Percentiles rank a stretch among this genome's conserved stretches.
phyloP scores from a whole-genome alignment of 2,888 invertebrate genomes.

The Ditula angustiorana region DNA sequence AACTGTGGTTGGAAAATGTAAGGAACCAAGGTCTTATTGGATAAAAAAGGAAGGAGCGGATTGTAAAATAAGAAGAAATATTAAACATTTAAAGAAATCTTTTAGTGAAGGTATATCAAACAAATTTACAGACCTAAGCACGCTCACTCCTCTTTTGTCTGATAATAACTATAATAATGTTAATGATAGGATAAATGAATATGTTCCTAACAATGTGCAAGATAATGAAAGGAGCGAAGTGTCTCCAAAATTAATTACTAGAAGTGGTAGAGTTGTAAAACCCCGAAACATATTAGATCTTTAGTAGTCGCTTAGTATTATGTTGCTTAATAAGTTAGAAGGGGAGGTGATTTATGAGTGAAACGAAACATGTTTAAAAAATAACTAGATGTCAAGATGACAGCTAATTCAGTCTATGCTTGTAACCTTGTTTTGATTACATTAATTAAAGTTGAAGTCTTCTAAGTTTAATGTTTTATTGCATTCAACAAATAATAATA shows the following conservation, averaged over 20 bases:
- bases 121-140: too few species aligned
- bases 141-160: not conserved
- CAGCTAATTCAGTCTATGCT: too few species aligned
- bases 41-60: slow-evolving; percentile 7
- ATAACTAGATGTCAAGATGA: too few species aligned
- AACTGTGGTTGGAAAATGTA: slow-evolving; percentile 3
- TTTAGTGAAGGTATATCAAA: not conserved
- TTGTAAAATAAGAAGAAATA: not conserved
- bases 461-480: too few species aligned
- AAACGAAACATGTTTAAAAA: too few species aligned
- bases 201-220: not conserved
- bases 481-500: too few species aligned
- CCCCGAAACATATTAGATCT: too few species aligned
- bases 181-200: not conserved
- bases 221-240: not conserved
- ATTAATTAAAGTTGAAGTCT: too few species aligned
- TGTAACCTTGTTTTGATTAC: too few species aligned
- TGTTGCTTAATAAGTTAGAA: too few species aligned
- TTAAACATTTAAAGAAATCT: slow-evolving; percentile 2
- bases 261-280: slow-evolving; percentile 14
- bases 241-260: not conserved
- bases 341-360: too few species aligned
- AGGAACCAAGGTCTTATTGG: slow-evolving; percentile 11
- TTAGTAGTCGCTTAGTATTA: too few species aligned
- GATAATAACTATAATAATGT: not conserved